Conservation (phyloP, 2,888 invertebrate genomes). For the Drosophila austrosaltans region DNA sequence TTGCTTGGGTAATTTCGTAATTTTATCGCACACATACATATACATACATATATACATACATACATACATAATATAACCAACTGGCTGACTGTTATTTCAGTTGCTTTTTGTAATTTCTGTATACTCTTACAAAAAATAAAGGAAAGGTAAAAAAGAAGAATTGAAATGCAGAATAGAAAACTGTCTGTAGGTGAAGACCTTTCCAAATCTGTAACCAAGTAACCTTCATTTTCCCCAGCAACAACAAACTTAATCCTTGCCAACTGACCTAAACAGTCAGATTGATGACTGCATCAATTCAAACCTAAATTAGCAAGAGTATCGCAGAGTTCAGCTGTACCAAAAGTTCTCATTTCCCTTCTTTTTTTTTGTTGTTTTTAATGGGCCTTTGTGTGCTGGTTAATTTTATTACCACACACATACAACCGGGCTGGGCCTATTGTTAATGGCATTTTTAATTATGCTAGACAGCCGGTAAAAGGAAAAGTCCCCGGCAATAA, state of each 20-base stretch:
- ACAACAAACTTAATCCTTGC: no score
- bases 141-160: no score
- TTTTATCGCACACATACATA: conserved; percentile 29
- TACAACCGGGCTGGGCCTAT: conserved; percentile 18
- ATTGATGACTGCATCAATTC: no score
- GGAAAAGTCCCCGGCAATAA: conserved; percentile 1
- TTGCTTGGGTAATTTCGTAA: conserved; percentile 22
- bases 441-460: conserved; percentile 23
- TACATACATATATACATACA: neutral
- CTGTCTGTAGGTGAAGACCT: neutral
- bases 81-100: neutral
- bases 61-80: conserved; percentile 3
- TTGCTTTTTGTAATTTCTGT: neutral
- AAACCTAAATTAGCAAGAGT: neutral
- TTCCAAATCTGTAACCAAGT: neutral
- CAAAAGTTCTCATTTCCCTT: neutral
- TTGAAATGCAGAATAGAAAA: no score
- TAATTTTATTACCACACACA: conserved; percentile 44
- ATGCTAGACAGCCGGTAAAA: conserved; percentile 10
- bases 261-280: no score
- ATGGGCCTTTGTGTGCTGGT: conserved; percentile 38
- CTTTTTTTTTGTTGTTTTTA: conserved; percentile 38
- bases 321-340: neutral
- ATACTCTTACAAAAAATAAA: neutral
- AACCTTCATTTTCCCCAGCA: no score